Evolutionary conservation across 2,113 vertebrate genomes (phyloP), one percentile per base, ranked within the genome.

Genomic region (Poeciliopsis turrubarensis): DNA sequence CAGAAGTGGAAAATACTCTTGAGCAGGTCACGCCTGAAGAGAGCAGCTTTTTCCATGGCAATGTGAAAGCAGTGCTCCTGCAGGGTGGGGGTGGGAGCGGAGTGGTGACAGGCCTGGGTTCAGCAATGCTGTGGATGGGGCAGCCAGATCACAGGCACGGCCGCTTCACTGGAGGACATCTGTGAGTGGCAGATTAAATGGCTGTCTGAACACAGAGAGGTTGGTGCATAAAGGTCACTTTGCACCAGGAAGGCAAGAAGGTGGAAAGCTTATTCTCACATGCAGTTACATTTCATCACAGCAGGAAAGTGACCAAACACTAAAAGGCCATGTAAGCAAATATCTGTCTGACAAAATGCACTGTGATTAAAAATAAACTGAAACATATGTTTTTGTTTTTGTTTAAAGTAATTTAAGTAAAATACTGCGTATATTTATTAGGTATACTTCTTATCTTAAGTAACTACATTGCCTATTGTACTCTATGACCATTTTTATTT

Each of bases 1-100:
- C 61, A 72, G 72, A 92, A 89, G 90, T 93, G 91, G 91, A 92
- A 94, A 92, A 92, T 86, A 71, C 89, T 93, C 92, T 93, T 91
- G 82, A 92, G 82, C 73, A 78, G 92, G 93, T 93, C 92, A 90
- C 66, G 81, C 87, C 83, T 85, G 87, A 89, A 82, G 70, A 87
- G 90, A 81, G 85, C 81, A 84, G 91, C 81, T 89, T 92, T 93
- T 92, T 93, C 92, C 92, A 93, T 87, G 79, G 80, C 65, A 57
- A 86, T 89, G 81, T 86, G 82, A 91, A 90, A 73, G 85, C 88
- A 72, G 81, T 27, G 13, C 74, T 81, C 72, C 75, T 30, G n/a
- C 75, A n/a, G 69, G n/a, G 67, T 63, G 79, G 85, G 41, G 6
- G 87, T 92, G 92, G 81, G 78, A 86, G 84, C 85, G 22, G 91